Percentiles rank a stretch among this genome's conserved stretches.
phyloP scores from a whole-genome alignment of 2,113 vertebrate species.

The Pomatostomus ruficeps region DNA sequence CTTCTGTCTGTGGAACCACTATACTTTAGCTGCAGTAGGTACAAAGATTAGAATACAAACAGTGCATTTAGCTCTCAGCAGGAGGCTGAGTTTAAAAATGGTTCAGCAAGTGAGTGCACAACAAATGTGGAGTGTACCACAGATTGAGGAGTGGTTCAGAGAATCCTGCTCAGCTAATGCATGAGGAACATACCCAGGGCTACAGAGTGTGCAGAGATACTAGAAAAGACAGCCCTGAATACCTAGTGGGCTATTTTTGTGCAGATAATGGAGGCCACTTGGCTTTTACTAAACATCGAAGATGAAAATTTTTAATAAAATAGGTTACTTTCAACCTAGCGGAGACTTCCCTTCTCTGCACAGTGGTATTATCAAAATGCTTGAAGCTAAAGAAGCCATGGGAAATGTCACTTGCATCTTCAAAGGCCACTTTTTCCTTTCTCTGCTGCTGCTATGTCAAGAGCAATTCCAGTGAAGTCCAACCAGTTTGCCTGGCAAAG shows the following conservation, averaged over 20 bases:
- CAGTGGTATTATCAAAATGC: background rate
- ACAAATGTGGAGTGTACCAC: background rate
- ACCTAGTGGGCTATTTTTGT: background rate
- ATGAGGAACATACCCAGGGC: background rate
- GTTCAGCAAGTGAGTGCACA: conserved; percentile 2
- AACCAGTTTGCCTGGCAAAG: background rate
- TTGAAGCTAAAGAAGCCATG: background rate
- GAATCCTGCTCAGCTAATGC: background rate
- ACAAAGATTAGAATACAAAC: conserved; percentile 39
- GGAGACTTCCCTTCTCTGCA: background rate
- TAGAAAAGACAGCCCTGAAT: background rate
- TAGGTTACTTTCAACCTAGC: background rate
- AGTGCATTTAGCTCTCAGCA: conserved; percentile 25
- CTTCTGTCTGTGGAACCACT: conserved; percentile 10
- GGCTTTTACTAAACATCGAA: conserved; percentile 24
- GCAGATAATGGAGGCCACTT: conserved; percentile 23
- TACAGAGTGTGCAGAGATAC: background rate
- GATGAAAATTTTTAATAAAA: conserved; percentile 19
- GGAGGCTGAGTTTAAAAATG: conserved; percentile 22
- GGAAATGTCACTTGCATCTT: background rate
- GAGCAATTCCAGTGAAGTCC: background rate
- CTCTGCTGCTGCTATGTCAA: background rate
- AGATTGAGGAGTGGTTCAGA: background rate
- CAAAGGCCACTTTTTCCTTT: background rate
- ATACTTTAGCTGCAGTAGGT: conserved; percentile 29